These are phyloP conservation scores for Plectrocnemia conspersa DNA, from an alignment of 1,140 invertebrate genomes.

Conservation along the genomic window DNA sequence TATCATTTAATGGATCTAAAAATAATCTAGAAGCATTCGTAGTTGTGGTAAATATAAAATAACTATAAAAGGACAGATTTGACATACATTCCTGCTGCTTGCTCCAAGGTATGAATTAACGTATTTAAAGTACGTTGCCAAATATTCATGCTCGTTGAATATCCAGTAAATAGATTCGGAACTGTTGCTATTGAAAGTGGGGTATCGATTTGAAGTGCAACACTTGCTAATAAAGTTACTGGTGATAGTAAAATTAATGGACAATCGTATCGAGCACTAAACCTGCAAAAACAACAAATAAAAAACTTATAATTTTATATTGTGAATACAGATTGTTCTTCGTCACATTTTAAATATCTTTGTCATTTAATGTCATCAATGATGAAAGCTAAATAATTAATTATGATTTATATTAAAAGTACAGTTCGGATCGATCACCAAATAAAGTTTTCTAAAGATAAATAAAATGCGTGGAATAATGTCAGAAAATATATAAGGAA, in stretches of 20 bases:
- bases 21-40: conserved; percentile 7
- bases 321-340: too few relatives aligned
- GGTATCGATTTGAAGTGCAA: not conserved
- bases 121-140: conserved; percentile 5
- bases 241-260: conserved; percentile 10
- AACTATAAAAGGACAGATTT: not conserved
- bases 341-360: too few relatives aligned
- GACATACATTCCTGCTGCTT: not conserved
- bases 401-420: too few relatives aligned
- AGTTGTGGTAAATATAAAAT: not conserved
- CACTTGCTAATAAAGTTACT: not conserved
- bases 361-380: too few relatives aligned
- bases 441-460: too few relatives aligned
- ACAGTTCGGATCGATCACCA: conserved; percentile 25
- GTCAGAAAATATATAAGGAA: too few relatives aligned
- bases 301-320: too few relatives aligned
- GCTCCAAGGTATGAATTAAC: not conserved
- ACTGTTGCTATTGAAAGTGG: conserved; percentile 3
- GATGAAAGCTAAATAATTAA: too few relatives aligned
- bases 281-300: not conserved
- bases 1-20: conserved; percentile 7
- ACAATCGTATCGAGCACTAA: conserved; percentile 13
- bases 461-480: too few relatives aligned
- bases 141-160: conserved; percentile 2
- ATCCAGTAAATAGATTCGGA: not conserved